These are phyloP conservation scores for Pangasius mekongensis DNA, from an alignment of 2,797 vertebrate species.

Conservation along the genomic window DNA sequence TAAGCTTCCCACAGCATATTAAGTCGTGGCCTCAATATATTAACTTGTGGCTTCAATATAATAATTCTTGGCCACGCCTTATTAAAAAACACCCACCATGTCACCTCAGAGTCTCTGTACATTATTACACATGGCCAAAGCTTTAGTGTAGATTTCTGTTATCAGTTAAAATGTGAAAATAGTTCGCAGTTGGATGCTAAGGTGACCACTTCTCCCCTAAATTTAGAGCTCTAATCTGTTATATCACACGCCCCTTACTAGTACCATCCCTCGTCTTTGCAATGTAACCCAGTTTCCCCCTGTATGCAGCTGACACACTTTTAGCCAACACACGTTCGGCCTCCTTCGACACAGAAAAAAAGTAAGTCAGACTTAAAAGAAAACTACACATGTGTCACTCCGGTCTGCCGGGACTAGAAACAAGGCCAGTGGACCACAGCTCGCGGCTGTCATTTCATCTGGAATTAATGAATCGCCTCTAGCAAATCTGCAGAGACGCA, in stretches of 20 bases:
- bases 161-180: not conserved
- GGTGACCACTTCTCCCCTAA: not conserved
- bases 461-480: slow-evolving; percentile 79
- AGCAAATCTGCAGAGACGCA: slow-evolving; percentile 75
- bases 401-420: slow-evolving; percentile 73
- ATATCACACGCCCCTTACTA: slow-evolving; percentile 3
- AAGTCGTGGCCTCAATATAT: slow-evolving; percentile 1
- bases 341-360: slow-evolving; percentile 66
- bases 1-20: slow-evolving; percentile 19
- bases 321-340: slow-evolving; percentile 39
- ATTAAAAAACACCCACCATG: not conserved
- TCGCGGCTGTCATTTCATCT: slow-evolving; percentile 78
- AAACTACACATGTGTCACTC: slow-evolving; percentile 73
- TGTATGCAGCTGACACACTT: slow-evolving; percentile 57
- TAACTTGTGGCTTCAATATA: slow-evolving; percentile 4
- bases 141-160: not conserved
- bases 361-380: slow-evolving; percentile 87
- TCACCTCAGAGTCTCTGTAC: not conserved
- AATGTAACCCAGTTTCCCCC: slow-evolving; percentile 36
- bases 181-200: not conserved
- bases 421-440: slow-evolving; percentile 80
- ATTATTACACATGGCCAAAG: not conserved
- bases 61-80: not conserved
- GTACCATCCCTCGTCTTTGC: slow-evolving; percentile 13
- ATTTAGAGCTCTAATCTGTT: slow-evolving; percentile 8